phyloP scores from a whole-genome alignment of 1,140 invertebrate genomes.

The Drosophila ercepeae region DNA sequence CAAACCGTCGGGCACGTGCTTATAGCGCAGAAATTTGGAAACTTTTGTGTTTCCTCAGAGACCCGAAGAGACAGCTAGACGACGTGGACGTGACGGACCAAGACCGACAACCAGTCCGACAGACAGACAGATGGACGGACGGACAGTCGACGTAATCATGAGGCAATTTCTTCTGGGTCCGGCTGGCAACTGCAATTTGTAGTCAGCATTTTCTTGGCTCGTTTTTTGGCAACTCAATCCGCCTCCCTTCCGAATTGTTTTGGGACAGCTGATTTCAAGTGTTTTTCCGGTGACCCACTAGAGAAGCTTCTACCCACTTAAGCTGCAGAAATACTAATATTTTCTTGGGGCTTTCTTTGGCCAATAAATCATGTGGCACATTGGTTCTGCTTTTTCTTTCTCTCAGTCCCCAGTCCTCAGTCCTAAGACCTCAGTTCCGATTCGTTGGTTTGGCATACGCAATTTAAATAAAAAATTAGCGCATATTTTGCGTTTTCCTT shows the following conservation, averaged over 20 bases:
- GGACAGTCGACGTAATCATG: slow-evolving; percentile 70
- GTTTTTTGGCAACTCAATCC: slow-evolving; percentile 19
- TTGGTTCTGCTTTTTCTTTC: slow-evolving; percentile 26
- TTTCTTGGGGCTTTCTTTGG: slow-evolving; percentile 48
- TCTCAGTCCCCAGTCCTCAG: neutral
- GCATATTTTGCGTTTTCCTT: slow-evolving; percentile 48
- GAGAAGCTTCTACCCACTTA: slow-evolving; percentile 34
- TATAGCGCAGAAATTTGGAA: slow-evolving; percentile 74
- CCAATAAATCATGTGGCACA: slow-evolving; percentile 75
- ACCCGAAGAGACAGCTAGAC: slow-evolving; percentile 70
- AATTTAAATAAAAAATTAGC: slow-evolving; percentile 72
- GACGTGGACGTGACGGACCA: slow-evolving; percentile 69
- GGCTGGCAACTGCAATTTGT: slow-evolving; percentile 67
- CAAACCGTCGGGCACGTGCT: slow-evolving; percentile 74
- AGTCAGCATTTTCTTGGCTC: slow-evolving; percentile 65
- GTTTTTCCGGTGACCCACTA: slow-evolving; percentile 69
- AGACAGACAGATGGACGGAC: slow-evolving; percentile 5
- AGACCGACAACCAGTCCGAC: slow-evolving; percentile 18
- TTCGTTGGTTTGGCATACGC: slow-evolving; percentile 56
- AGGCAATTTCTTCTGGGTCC: slow-evolving; percentile 68
- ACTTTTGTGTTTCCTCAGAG: slow-evolving; percentile 75
- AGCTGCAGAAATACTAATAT: slow-evolving; percentile 28
- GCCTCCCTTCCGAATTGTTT: slow-evolving; percentile 30
- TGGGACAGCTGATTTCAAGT: slow-evolving; percentile 64
- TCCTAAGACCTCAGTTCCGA: slow-evolving; percentile 34